phyloP scores from a whole-genome alignment of 2,888 invertebrate genomes.

The Limnephilus lunatus region DNA sequence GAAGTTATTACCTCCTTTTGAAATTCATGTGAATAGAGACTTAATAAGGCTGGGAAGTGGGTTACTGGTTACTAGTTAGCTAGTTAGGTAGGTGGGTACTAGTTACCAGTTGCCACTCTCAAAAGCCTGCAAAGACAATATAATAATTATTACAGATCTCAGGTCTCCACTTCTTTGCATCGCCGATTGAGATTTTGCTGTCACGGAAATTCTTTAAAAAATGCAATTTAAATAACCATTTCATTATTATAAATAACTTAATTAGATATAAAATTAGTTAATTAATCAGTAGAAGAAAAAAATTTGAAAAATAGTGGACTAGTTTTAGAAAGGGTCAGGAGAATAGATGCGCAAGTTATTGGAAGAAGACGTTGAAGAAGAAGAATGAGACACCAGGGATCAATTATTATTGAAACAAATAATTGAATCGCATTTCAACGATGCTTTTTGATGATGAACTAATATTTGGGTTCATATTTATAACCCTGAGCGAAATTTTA shows the following conservation, averaged over 20 bases:
- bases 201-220: too few relatives aligned
- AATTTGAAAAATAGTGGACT: background rate
- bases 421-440: background rate
- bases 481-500: background rate
- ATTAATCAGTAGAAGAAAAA: background rate
- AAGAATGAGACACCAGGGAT: background rate
- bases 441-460: background rate
- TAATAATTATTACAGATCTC: background rate
- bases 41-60: conserved; percentile 34
- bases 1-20: conserved; percentile 29
- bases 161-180: background rate
- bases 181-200: background rate
- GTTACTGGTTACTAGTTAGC: background rate
- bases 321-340: background rate
- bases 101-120: background rate
- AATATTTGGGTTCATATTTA: background rate
- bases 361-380: background rate
- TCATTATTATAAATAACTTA: background rate
- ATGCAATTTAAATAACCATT: background rate
- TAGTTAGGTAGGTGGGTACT: background rate
- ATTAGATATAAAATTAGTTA: background rate
- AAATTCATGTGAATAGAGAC: conserved; percentile 46
- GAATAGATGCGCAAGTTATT: background rate
- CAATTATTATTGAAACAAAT: background rate
- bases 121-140: conserved; percentile 8